Percentiles rank a stretch among this genome's conserved stretches.
Conservation (phyloP, 2,113 vertebrate genomes). For the Corythoichthys haematopterus region DNA sequence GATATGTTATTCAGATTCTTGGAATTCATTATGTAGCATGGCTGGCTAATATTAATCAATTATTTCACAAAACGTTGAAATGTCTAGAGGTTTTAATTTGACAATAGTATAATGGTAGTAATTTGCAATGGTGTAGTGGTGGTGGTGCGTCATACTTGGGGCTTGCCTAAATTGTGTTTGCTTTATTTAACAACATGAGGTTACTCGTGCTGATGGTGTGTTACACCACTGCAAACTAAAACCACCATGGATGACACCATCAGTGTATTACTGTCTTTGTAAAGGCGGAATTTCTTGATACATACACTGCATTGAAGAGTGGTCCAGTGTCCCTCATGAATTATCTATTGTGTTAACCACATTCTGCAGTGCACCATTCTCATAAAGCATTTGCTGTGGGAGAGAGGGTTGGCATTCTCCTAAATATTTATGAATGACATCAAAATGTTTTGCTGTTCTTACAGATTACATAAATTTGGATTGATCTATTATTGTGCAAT, state of each 20-base stretch:
- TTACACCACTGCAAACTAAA: not conserved
- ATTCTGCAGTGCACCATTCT: not conserved
- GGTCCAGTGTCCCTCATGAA: not conserved
- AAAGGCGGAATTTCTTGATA: not conserved
- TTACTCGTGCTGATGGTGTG: not conserved
- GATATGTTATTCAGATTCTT: conserved; percentile 37
- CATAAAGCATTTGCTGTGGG: not conserved
- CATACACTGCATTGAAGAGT: not conserved
- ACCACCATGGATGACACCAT: not conserved
- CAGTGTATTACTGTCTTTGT: not conserved
- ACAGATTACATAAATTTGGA: not conserved
- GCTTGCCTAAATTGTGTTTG: not conserved
- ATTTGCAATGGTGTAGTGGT: not conserved
- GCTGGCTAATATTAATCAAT: conserved; percentile 7
- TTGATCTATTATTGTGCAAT: not conserved
- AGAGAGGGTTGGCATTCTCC: not conserved
- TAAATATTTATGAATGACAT: not conserved
- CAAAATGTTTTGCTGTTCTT: not conserved
- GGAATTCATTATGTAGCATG: conserved; percentile 1
- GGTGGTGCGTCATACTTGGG: not conserved
- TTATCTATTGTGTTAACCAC: not conserved
- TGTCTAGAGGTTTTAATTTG: not conserved
- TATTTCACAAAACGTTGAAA: not conserved
- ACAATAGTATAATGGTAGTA: not conserved
- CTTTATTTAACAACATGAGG: not conserved